These are phyloP conservation scores for Diplolepis rosae DNA, from an alignment of 2,888 invertebrate species.

Conservation along the genomic window DNA sequence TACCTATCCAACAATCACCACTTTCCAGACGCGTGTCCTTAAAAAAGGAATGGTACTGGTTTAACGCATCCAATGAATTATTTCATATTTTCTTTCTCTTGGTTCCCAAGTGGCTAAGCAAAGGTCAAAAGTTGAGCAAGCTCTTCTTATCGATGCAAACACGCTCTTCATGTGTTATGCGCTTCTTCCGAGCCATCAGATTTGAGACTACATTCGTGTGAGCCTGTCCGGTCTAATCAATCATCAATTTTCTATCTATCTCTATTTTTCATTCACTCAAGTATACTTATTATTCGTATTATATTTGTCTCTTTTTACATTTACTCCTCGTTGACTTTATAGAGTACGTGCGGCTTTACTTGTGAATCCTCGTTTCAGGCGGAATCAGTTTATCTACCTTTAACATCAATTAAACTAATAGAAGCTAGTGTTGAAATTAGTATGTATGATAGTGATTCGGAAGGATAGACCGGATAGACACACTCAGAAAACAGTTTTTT, in stretches of 20 bases:
- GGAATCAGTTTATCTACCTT: neutral
- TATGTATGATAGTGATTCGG: neutral
- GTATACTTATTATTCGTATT: neutral
- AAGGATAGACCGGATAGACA: neutral
- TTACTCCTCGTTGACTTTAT: neutral
- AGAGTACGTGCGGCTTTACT: neutral
- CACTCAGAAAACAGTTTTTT: too few relatives aligned
- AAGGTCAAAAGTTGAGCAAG: slow-evolving; percentile 68
- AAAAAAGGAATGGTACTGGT: neutral
- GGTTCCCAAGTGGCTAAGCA: slow-evolving; percentile 58
- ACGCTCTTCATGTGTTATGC: slow-evolving; percentile 47
- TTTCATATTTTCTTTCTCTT: slow-evolving; percentile 61
- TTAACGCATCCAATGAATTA: slow-evolving; percentile 50
- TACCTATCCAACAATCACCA: neutral
- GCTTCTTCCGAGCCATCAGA: slow-evolving; percentile 33
- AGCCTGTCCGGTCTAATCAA: neutral
- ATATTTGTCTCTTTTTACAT: neutral
- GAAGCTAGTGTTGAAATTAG: neutral
- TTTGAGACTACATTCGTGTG: neutral
- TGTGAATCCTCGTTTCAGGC: neutral
- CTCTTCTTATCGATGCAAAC: slow-evolving; percentile 63
- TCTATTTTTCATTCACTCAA: neutral
- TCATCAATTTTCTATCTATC: neutral
- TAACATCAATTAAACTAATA: neutral
- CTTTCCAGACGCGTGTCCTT: neutral